Base-by-base conservation (phyloP, 2,888 invertebrate genomes). In the Cataglyphis cursor region DNA sequence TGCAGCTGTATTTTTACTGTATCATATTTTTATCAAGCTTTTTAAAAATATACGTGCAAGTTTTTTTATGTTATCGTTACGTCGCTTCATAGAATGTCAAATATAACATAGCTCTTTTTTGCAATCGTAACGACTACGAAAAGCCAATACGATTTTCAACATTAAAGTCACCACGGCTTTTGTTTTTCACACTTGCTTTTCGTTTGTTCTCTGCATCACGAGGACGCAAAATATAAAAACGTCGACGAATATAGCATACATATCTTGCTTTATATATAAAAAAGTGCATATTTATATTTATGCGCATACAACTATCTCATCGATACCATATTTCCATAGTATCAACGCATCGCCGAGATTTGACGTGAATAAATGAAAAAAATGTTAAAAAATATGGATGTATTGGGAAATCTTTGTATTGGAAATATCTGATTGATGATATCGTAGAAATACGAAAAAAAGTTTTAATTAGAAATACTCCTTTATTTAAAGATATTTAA, bases 161-260 rank as follows among this genome's bases (percentile, higher is more conserved):
- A 57, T 48, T 66, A 72, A 44, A 85, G 21, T 81, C 57, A 61
- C 31, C 73, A 57, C 31, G 59, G 57, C 51, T 51, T 51, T 51
- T 51, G 51, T 51, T 51, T 51, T 51, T 51, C 51, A 8, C n/a
- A 51, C 51, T 48, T 41, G 76, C 74, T 78, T 86, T 82, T 61
- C 84, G 78, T 84, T 78, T 78, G 54, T 84, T 73, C 73, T 81
- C 61, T 28, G 54, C 66, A 41, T 38, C 59, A 61, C 21, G 38
- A 6, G 44, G 10, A 41, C 51, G 51, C 35, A 38, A 41, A 84
- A 76, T 65, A 84, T 80, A 82, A 73, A 86, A 87, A 41, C 76
- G n/a, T 38, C 18, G 15, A 31, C 38, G 48, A 28, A 61, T 64
- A 62, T 59, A 62, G 41, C 57, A 78, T 57, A 54, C 48, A 59